Evolutionary conservation across 2,113 vertebrate species (phyloP), one percentile per base, ranked within the genome.

Genomic region (Siphamia tubifer): DNA sequence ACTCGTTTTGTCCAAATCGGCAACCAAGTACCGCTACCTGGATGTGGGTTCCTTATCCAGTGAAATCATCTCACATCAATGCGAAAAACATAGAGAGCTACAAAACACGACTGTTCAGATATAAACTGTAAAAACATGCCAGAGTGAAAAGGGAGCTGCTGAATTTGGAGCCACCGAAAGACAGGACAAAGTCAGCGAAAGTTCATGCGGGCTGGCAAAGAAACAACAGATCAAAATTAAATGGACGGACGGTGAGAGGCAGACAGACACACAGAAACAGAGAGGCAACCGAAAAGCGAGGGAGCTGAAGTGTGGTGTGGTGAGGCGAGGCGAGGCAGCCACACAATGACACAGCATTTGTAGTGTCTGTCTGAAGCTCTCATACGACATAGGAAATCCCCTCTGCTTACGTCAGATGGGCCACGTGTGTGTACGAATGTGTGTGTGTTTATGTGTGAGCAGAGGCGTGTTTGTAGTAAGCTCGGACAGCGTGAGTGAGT

Each of bases 281-380:
- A 57, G 73, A 38, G 36, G 49, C 32, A 74, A 60, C 20, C 38
- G 51, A 69, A 32, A 67, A 55, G 55, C 67, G 72, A 74, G 69
- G 64, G 61, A 72, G 74, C 53, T 36, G 61, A 44, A 62, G 57
- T 58, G 75, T 62, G 74, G 71, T 25, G 20, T 56, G 53, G 74
- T 24, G 57, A 77, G 72, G 76, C 58, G n/a, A n/a, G n/a, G n/a
- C 28, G 48, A 78, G 75, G 80, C 82, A 80, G 67, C 66, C 55
- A 12, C 57, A 24, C 72, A 21, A 81, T 92, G 91, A 92, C 90
- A 85, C 90, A 90, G 91, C 90, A 43, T 82, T 88, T 89, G 85
- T 82, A 61, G 83, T 67, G 77, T 79, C 73, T 73, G 80, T 76
- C 81, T 87, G 83, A 83, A 35, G 68, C 80, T 51, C 82, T 86